Base-by-base conservation (phyloP, 2,888 invertebrate genomes). In the Himalopsyche japonica region DNA sequence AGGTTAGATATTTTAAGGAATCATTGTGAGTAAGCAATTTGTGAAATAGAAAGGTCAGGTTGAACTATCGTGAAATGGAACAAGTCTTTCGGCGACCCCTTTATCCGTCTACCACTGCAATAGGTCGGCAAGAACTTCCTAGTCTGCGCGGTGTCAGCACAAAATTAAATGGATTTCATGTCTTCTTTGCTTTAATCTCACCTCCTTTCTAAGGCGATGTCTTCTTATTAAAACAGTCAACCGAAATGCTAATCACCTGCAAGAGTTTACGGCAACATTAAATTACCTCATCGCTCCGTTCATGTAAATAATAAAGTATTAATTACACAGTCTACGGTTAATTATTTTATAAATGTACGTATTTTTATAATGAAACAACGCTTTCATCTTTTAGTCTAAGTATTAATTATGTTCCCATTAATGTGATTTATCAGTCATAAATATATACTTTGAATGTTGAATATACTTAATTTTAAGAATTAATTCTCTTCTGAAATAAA, bases 161-260 rank as follows among this genome's bases (percentile, higher is more conserved):
- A 77, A 77, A 77, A 77, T 77, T 77, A 77, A 77, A 77, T 77
- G 77, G 77, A 34, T 77, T 77, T 77, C 34, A 77, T 77, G 77
- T 43, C 77, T 77, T 77, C 43, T 77, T 76, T 77, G 78, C 57
- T 48, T 81, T 83, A 80, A 80, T 83, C 83, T 84, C 78, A 77
- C 77, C 81, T 32, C 15, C 82, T 27, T 47, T 30, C 43, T 47
- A 43, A 76, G 32, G 32, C 70, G 30, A 70, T 70, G 70, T 70
- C 70, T 70, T 37, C 80, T 81, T 81, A 84, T 82, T 84, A 84
- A 82, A 81, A 82, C 80, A 49, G 77, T 81, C 77, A 81, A 81
- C 76, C 79, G 79, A 83, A 83, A 85, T 85, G 82, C 82, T 82
- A 85, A 85, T 85, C 82, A 85, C 85, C 82, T 85, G 82, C 64